Conservation (phyloP, 2,113 vertebrate species). For the Ammodytes marinus region DNA sequence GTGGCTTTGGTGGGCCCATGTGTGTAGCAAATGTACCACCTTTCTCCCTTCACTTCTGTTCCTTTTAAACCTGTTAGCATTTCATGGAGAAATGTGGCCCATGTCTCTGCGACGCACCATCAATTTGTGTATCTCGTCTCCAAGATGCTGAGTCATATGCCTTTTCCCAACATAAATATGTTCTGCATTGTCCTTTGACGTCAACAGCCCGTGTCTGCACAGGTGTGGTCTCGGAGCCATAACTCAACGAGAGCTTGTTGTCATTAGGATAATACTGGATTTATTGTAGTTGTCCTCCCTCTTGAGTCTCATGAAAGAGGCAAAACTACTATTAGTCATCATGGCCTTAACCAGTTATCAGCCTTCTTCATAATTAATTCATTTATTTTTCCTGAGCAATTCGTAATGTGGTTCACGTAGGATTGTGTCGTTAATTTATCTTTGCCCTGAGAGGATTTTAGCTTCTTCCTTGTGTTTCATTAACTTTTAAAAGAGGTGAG, state of each 20-base stretch:
- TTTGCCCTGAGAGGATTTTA: constrained; percentile 57
- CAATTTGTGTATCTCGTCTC: constrained; percentile 46
- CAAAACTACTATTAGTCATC: constrained; percentile 7
- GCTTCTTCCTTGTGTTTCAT: constrained; percentile 66
- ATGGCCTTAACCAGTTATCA: constrained; percentile 45
- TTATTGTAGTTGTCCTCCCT: not conserved
- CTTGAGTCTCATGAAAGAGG: constrained; percentile 8
- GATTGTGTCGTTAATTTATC: constrained; percentile 57
- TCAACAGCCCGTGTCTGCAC: constrained; percentile 39
- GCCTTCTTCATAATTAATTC: constrained; percentile 57
- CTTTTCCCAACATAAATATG: constrained; percentile 29
- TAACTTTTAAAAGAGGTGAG: constrained; percentile 59
- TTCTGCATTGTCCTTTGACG: constrained; percentile 49
- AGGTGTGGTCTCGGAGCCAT: constrained; percentile 41
- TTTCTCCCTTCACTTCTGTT: not conserved
- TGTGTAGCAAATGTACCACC: not conserved
- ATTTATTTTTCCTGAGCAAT: constrained; percentile 31
- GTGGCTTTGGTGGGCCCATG: not conserved
- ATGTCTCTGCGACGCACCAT: constrained; percentile 56
- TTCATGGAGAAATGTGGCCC: constrained; percentile 33
- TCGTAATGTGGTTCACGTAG: constrained; percentile 54
- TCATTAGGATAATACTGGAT: not conserved
- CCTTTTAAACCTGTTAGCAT: constrained; percentile 21
- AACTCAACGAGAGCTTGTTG: constrained; percentile 9
- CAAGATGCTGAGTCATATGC: constrained; percentile 70